A percentile compares a stretch with the other conserved stretches of the same genome.
Conservation (phyloP, 2,113 vertebrate species). For the Gulo gulo region DNA sequence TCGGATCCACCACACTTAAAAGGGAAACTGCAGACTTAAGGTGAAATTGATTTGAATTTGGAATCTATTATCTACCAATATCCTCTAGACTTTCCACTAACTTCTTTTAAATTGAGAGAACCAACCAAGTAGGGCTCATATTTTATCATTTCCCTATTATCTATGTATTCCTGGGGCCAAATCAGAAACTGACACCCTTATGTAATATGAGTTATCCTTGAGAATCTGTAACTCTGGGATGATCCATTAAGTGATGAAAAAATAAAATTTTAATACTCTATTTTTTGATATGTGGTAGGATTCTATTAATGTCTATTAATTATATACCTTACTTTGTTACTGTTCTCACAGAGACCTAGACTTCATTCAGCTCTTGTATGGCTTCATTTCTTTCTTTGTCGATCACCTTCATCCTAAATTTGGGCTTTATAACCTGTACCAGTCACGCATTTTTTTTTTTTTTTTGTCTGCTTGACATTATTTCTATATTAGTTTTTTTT, state of each 20-base stretch:
- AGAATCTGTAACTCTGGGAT: background rate
- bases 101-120: constrained; percentile 10
- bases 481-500: background rate
- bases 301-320: background rate
- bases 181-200: background rate
- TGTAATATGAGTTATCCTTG: background rate
- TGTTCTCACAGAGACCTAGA: background rate
- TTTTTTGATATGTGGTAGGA: background rate
- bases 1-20: background rate
- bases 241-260: background rate
- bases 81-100: background rate
- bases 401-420: background rate
- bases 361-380: background rate
- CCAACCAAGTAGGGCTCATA: background rate
- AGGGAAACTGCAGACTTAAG: background rate
- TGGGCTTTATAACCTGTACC: background rate
- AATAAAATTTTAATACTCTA: background rate
- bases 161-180: background rate
- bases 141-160: background rate
- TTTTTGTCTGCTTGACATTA: background rate
- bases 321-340: background rate
- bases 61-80: background rate
- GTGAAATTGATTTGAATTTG: background rate
- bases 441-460: background rate
- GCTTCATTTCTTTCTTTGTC: background rate